Base-by-base conservation (phyloP, 2,113 vertebrate genomes). In the Lonchura striata region DNA sequence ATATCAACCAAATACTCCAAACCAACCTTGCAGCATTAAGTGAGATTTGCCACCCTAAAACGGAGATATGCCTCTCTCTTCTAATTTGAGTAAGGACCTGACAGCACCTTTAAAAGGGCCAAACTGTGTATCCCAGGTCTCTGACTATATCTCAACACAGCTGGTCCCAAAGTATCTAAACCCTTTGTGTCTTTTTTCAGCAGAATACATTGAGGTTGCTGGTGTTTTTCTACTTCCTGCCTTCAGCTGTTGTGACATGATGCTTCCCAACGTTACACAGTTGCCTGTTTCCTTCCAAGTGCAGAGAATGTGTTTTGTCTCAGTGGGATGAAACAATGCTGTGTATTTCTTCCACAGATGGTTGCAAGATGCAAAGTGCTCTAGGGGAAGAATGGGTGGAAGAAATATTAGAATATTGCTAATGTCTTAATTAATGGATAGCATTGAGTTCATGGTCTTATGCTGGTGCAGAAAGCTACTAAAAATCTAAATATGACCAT, bases 311-410 rank as follows among this genome's bases (percentile, higher is more conserved):
- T 68, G 60, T 68, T 86, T 88, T 44, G 17, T 37, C 92, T 90
- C 72, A 46, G 76, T 88, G 90, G 86, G 80, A 92, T 86, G 80
- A 90, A 86, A 82, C 53, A 90, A 84, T 47, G 69, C 61, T 75
- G 12, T 64, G 53, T 69, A 76, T 92, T 88, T 57, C 82, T 93
- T 84, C 49, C 79, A 90, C 93, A 83, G 69, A 68, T 13, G 53
- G 53, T 3, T 91, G 60, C 70, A 80, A 82, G 65, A 52, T 69
- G 39, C 56, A 81, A 92, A 75, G 70, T 37, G 54, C 24, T 35
- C 64, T 9, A 82, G 52, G 47, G 49, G 20, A 93, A 18, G 41
- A 87, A 90, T 15, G 42, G 52, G 57, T 64, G n/a, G 82, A 90
- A 90, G 44, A 90, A 86, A 75, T 59, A 76, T 61, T 81, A 60